These are phyloP conservation scores for Podabrus alpinus DNA, from an alignment of 2,888 invertebrate genomes.

Conservation along the genomic window DNA sequence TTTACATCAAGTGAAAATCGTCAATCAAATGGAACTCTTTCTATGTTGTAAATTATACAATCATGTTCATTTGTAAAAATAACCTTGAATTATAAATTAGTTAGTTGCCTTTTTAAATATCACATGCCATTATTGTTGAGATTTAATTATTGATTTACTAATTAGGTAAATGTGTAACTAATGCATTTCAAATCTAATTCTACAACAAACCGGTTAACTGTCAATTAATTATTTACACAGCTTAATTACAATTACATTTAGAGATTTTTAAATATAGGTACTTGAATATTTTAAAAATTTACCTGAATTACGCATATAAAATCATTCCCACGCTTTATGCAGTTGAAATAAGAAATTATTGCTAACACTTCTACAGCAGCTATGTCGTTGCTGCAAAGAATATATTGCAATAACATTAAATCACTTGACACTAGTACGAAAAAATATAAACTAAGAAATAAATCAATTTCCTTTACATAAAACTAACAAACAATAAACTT, in stretches of 20 bases:
- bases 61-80: constrained; percentile 31
- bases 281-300: background rate
- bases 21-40: constrained; percentile 40
- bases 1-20: constrained; percentile 22
- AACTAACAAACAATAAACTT: background rate
- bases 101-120: constrained; percentile 19
- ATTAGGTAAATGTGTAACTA: background rate
- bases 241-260: background rate
- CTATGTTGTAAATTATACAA: constrained; percentile 37
- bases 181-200: background rate
- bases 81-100: constrained; percentile 38
- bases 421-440: background rate
- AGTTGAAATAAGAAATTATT: background rate
- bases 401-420: background rate
- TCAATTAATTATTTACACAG: background rate
- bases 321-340: background rate
- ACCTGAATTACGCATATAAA: background rate
- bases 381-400: background rate
- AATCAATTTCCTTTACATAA: background rate
- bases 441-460: background rate
- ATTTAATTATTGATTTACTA: background rate
- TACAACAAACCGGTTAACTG: background rate
- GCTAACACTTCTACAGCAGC: background rate
- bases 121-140: background rate
- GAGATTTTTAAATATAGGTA: background rate